Evolutionary conservation across 2,113 vertebrate genomes (phyloP).

Genomic region (Origma solitaria): DNA sequence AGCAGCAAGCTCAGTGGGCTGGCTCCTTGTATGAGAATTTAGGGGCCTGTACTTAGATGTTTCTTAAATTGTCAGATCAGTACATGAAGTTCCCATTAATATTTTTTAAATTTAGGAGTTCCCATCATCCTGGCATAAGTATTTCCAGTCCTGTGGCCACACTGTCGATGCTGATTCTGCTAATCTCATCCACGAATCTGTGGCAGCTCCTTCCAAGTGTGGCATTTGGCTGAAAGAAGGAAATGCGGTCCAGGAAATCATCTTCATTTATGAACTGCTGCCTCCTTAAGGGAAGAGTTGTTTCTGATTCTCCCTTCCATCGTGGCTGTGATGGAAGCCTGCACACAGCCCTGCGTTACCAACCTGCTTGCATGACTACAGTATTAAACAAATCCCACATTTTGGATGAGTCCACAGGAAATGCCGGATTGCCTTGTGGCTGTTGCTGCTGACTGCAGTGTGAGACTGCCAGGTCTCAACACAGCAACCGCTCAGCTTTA

Average conservation of each 20-base stretch:
- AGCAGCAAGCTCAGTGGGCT: background rate
- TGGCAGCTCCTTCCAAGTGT: background rate
- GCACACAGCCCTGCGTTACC: background rate
- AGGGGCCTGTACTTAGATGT: background rate
- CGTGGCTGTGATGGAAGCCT: background rate
- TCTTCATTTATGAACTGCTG: background rate
- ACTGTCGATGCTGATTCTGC: background rate
- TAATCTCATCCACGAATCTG: background rate
- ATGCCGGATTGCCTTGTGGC: background rate
- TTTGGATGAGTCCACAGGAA: background rate
- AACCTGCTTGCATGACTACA: background rate
- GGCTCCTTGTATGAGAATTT: background rate
- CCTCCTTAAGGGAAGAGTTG: background rate
- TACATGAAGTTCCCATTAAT: background rate
- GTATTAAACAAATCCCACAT: background rate
- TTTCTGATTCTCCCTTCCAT: background rate
- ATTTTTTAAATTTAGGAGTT: background rate
- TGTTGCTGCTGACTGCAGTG: background rate
- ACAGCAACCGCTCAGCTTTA: background rate
- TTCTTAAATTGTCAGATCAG: background rate
- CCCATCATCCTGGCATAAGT: background rate
- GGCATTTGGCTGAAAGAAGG: background rate
- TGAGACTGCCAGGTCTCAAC: background rate
- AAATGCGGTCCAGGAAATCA: accelerated
- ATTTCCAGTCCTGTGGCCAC: background rate